Conservation (phyloP, 2,113 vertebrate genomes). For the Calidris pugnax region DNA sequence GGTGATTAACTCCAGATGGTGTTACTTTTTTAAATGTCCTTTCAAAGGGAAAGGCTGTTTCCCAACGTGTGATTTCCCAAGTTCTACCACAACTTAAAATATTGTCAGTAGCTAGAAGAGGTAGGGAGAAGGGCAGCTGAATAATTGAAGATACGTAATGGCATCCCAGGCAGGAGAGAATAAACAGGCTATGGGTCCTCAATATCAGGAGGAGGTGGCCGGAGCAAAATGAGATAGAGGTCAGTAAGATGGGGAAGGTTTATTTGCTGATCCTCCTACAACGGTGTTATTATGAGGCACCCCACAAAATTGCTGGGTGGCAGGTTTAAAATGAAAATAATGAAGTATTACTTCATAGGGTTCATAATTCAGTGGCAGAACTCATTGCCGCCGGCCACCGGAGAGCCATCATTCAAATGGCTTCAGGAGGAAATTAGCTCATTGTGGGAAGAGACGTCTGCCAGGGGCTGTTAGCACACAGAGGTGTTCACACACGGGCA, state of each 20-base stretch:
- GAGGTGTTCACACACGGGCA: background rate
- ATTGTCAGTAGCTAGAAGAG: background rate
- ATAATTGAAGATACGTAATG: background rate
- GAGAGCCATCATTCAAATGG: background rate
- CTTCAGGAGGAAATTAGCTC: background rate
- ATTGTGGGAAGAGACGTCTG: background rate
- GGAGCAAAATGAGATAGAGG: background rate
- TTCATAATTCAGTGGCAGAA: background rate
- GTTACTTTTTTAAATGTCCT: background rate
- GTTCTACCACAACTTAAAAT: background rate
- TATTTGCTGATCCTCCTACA: background rate
- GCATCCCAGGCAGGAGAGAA: background rate
- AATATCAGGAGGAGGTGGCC: background rate
- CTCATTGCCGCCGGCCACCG: background rate
- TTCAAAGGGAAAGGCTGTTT: background rate
- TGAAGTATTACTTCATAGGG: background rate
- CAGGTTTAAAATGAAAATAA: conserved; percentile 45
- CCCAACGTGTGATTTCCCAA: background rate
- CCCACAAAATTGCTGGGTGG: background rate
- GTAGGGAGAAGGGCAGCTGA: background rate
- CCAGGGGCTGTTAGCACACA: background rate
- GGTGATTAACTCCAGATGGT: background rate
- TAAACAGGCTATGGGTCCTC: background rate
- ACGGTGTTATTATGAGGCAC: background rate
- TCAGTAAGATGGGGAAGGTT: background rate